phyloP scores from a whole-genome alignment of 2,888 invertebrate genomes.

The Noctua janthina region DNA sequence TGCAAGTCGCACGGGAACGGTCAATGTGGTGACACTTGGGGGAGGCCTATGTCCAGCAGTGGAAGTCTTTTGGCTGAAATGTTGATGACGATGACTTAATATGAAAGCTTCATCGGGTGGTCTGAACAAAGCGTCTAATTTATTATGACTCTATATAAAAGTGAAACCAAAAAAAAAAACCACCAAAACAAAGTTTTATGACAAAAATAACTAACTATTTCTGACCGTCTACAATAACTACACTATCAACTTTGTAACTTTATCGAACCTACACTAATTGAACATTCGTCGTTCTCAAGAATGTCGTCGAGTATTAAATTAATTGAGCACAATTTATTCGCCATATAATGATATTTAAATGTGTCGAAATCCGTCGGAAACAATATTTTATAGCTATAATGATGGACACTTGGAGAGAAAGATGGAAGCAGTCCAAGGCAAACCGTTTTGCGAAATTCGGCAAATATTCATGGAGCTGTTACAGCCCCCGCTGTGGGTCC shows the following conservation, averaged over 20 bases:
- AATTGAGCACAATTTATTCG: slow-evolving; percentile 41
- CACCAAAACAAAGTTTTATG: background rate
- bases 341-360: slow-evolving; percentile 40
- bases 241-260: slow-evolving; percentile 17
- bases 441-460: slow-evolving; percentile 64
- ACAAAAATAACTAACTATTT: slow-evolving; percentile 10
- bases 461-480: slow-evolving; percentile 62
- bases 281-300: slow-evolving; percentile 30
- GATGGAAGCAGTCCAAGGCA: slow-evolving; percentile 73
- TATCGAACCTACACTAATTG: slow-evolving; percentile 27
- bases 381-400: slow-evolving; percentile 65
- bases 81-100: slow-evolving; percentile 4
- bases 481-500: slow-evolving; percentile 9
- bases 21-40: too few species aligned
- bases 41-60: too few species aligned
- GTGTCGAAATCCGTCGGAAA: slow-evolving; percentile 58
- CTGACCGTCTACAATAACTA: background rate
- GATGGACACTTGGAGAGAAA: slow-evolving; percentile 64
- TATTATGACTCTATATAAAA: background rate
- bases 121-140: slow-evolving; percentile 22
- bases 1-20: too few species aligned
- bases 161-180: background rate
- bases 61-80: too few species aligned
- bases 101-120: slow-evolving; percentile 17
- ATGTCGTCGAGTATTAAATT: slow-evolving; percentile 20